Evolutionary conservation across 2,888 invertebrate genomes (phyloP).

Genomic region (Lasiommata megera): DNA sequence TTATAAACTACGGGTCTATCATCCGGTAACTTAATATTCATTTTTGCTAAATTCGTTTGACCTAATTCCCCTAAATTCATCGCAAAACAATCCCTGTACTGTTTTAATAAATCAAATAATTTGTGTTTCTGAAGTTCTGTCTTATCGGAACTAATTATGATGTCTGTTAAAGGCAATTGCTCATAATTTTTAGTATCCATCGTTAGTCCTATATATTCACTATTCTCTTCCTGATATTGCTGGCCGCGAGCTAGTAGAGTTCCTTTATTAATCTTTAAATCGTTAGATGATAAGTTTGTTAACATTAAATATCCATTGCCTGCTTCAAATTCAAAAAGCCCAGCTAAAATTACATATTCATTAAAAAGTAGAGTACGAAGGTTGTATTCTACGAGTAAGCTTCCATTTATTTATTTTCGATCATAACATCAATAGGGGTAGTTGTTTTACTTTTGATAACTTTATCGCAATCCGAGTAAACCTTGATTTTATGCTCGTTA

Average conservation of each 20-base stretch:
- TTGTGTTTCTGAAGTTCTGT: background rate
- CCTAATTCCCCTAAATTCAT: constrained; percentile 26
- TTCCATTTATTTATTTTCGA: background rate
- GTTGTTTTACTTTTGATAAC: background rate
- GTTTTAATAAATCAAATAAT: constrained; percentile 18
- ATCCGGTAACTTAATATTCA: constrained; percentile 30
- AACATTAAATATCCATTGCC: too few relatives aligned
- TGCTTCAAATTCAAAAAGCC: too few relatives aligned
- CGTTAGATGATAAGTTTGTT: too few relatives aligned
- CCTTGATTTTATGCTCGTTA: background rate
- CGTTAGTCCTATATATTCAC: too few relatives aligned
- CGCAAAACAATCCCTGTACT: constrained; percentile 33
- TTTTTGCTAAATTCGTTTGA: constrained; percentile 28
- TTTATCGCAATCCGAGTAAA: background rate
- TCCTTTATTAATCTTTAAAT: background rate
- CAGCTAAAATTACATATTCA: background rate
- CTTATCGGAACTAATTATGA: background rate
- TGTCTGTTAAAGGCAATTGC: background rate
- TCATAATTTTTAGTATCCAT: too few relatives aligned
- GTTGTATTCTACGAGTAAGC: background rate
- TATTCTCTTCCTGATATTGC: background rate
- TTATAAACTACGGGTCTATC: constrained; percentile 31
- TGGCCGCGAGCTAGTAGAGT: background rate
- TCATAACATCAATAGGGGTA: background rate
- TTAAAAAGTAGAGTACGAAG: too few relatives aligned